Base-by-base conservation (phyloP, 2,797 vertebrate species). In the Trachops cirrhosus region DNA sequence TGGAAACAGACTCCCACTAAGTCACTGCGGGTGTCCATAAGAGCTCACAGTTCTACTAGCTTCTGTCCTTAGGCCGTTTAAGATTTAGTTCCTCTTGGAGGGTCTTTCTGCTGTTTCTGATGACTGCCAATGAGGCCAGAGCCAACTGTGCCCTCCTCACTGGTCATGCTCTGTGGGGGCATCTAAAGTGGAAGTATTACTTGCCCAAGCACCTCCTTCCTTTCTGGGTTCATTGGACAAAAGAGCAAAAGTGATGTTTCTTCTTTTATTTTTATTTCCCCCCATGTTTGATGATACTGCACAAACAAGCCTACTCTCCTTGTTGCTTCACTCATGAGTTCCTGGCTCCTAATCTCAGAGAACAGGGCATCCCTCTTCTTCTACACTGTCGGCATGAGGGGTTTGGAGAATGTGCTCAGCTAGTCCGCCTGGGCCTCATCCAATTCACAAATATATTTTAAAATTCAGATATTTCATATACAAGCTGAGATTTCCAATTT, bases 121-220 rank as follows among this genome's bases (percentile, higher is more conserved):
- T 41, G 64, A 26, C 41, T 19, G 12, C 26, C 68, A 62, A 15
- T 0, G n/a, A 70, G 22, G 34, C 68, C 4, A 26, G 52, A 64
- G 39, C 10, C 57, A 71, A 14, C 39, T 37, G 4, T 39, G 29
- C 24, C 16, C 6, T 57, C 39, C 44, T 39, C 52, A 16, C 15
- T 24, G 37, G 59, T 2, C 62, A 6, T n/a, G 46, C 46, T 29
- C 4, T 3, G 0, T 26, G 44, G 16, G 29, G 34, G 2, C 41
- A 22, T 67, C 32, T 24, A 32, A 89, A 86, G 46, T 34, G 48
- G 32, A 48, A 29, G 46, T 39, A 10, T 16, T n/a, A 2, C 11
- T 37, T 50, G 6, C 7, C 12, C 2, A 11, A 9, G 39, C 10
- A 37, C 9, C 32, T 29, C 5, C 5, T 64, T 86, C 75, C 26